These are phyloP conservation scores for Coreoperca whiteheadi DNA, from an alignment of 2,113 vertebrate species.

Conservation along the genomic window DNA sequence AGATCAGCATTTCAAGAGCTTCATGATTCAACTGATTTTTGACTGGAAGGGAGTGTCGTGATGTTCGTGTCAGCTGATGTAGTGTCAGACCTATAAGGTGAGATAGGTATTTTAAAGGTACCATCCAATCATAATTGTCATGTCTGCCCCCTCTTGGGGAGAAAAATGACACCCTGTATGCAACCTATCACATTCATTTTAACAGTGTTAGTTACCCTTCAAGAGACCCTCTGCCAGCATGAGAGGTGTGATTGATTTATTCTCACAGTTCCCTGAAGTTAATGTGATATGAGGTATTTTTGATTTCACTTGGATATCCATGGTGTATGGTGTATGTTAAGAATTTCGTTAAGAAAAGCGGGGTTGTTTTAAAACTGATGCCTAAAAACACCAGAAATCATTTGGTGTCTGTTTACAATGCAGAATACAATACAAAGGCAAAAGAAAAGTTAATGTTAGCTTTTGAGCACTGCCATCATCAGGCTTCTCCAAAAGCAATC, in stretches of 20 bases:
- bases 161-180: constrained; percentile 60
- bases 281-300: constrained; percentile 31
- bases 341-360: not conserved
- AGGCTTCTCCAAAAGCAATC: constrained; percentile 45
- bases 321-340: not conserved
- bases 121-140: constrained; percentile 55
- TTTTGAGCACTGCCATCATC: constrained; percentile 43
- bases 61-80: constrained; percentile 58
- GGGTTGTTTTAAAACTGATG: not conserved
- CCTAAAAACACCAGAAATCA: not conserved
- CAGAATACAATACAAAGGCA: not conserved
- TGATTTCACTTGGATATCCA: constrained; percentile 12
- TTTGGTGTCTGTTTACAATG: not conserved
- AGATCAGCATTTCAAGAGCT: constrained; percentile 66
- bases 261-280: constrained; percentile 30
- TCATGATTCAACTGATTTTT: constrained; percentile 60
- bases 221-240: constrained; percentile 25
- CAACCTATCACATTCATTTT: constrained; percentile 64
- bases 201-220: constrained; percentile 58
- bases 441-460: constrained; percentile 15
- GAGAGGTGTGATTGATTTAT: constrained; percentile 47
- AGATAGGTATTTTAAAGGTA: constrained; percentile 54
- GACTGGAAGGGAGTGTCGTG: constrained; percentile 46
- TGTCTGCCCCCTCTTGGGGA: constrained; percentile 30
- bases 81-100: constrained; percentile 46